Base-by-base conservation (phyloP, 2,888 invertebrate genomes). In the Lordiphosa fenestrarum region DNA sequence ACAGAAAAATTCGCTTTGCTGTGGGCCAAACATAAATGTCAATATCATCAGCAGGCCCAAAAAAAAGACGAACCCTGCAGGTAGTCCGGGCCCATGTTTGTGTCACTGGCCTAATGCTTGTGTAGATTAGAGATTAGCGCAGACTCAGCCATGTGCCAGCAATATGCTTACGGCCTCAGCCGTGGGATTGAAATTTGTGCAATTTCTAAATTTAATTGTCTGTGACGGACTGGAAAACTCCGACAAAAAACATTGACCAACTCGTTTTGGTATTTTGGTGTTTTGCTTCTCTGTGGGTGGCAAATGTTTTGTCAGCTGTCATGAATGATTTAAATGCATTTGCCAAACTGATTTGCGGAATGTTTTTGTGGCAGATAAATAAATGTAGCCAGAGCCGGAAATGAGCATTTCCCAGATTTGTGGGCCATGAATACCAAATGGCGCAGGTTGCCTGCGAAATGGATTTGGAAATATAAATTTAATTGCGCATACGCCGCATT, bases 41-140 rank as follows among this genome's bases (percentile, higher is more conserved):
- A 78, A 76, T 74, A 81, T 61, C 80, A 76, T 73, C 69, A 72
- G 72, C 57, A 61, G 57, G 53, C 62, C 66, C 52, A 42, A 59
- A 40, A 19, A 21, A 21, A 9, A 39, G 19, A 13, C 9, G 30
- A 66, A 42, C 52, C 53, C 74, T 68, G 57, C 72, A 64, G 73
- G 76, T 51, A 46, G 33, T 41, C 23, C 41, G 41, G 10, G 30
- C 36, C 30, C 25, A n/a, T 71, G 69, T 66, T 74, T 73, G 47
- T 68, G 71, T 69, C 77, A 71, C 59, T 37, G 48, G 63, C 57
- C 66, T 78, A 80, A 80, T 81, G 78, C 76, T 62, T 66, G 68
- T 78, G 78, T 76, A 80, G 81, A 78, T 80, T 81, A 72, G 64
- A 80, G 80, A 78, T 80, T 76, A 80, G 70, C 64, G 56, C 68